Percentiles rank a stretch among this genome's conserved stretches.
Conservation (phyloP, 2,113 vertebrate species). For the Trogon melanurus region DNA sequence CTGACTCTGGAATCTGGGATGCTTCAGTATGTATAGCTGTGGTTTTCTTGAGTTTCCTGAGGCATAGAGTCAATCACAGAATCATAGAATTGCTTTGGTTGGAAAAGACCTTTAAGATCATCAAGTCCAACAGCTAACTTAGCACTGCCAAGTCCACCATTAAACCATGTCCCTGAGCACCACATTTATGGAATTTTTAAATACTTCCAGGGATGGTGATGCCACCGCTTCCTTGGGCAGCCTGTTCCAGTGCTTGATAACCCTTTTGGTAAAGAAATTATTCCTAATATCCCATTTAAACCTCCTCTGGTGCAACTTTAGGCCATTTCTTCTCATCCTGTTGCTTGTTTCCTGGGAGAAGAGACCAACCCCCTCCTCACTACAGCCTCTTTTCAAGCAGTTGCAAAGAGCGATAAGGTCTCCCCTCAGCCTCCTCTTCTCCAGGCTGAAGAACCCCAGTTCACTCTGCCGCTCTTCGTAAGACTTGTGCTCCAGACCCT, state of each 20-base stretch:
- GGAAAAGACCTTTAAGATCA: too few relatives aligned
- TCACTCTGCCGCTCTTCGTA: not conserved
- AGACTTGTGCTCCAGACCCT: too few relatives aligned
- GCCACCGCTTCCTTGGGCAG: too few relatives aligned
- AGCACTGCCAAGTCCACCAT: too few relatives aligned
- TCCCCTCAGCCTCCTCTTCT: not conserved
- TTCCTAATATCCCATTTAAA: not conserved
- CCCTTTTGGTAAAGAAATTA: too few relatives aligned
- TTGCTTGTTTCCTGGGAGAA: not conserved
- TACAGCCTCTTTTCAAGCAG: not conserved
- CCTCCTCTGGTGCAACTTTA: not conserved
- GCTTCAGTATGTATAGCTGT: not conserved
- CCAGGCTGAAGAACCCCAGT: not conserved
- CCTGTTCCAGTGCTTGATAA: too few relatives aligned
- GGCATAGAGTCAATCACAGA: not conserved
- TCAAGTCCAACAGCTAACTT: too few relatives aligned
- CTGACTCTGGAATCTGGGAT: not conserved
- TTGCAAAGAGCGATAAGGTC: not conserved
- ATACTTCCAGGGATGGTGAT: too few relatives aligned
- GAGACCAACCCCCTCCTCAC: fast-evolving
- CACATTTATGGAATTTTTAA: too few relatives aligned
- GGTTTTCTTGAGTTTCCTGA: not conserved
- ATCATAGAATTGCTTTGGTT: too few relatives aligned
- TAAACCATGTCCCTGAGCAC: too few relatives aligned
- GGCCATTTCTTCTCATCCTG: not conserved